These are phyloP conservation scores for Sarcophaga rosellei DNA, from an alignment of 2,888 invertebrate species.

Conservation along the genomic window DNA sequence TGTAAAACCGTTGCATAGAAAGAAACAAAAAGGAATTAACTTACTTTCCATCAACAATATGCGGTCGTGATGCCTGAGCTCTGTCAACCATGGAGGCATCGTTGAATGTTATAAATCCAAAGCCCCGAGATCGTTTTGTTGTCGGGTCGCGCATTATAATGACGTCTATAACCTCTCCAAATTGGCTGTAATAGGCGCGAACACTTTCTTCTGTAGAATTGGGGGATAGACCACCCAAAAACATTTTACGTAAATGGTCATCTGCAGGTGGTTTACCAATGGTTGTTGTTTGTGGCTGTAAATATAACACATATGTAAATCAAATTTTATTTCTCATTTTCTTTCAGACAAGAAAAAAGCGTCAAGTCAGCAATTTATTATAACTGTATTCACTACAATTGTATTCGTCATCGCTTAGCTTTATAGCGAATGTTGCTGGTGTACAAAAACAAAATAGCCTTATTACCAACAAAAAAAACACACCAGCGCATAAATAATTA, in stretches of 20 bases:
- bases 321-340: neutral
- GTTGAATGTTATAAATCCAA: constrained; percentile 77
- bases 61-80: constrained; percentile 76
- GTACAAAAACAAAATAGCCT: neutral
- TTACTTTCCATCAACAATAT: constrained; percentile 82
- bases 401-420: constrained; percentile 61
- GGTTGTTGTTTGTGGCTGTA: constrained; percentile 25
- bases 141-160: constrained; percentile 78
- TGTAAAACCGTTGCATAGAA: neutral
- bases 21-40: constrained; percentile 70
- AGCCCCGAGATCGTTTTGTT: constrained; percentile 78
- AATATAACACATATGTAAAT: constrained; percentile 4
- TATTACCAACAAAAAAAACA: constrained; percentile 10
- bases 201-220: constrained; percentile 75
- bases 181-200: constrained; percentile 75
- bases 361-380: neutral
- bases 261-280: constrained; percentile 39
- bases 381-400: constrained; percentile 10
- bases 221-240: constrained; percentile 77
- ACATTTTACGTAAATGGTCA: constrained; percentile 78
- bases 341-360: neutral
- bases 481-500: constrained; percentile 24
- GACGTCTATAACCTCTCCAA: constrained; percentile 76
- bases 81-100: constrained; percentile 75
- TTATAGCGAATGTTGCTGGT: constrained; percentile 68